These are phyloP conservation scores for Mnemiopsis leidyi DNA, from an alignment of 37 sponge, comb jelly and placozoan genomes.

Conservation along the genomic window DNA sequence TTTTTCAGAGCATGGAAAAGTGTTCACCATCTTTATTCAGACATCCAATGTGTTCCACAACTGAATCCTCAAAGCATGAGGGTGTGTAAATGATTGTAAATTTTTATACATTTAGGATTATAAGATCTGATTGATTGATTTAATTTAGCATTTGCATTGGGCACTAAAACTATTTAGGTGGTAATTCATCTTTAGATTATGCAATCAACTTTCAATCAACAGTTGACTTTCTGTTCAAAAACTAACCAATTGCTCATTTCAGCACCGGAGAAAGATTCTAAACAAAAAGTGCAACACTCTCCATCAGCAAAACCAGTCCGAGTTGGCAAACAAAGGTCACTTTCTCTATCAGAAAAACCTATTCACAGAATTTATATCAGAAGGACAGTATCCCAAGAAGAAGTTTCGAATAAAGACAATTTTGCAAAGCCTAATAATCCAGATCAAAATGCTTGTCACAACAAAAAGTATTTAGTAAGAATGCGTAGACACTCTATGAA, in stretches of 20 bases:
- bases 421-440: slow-evolving; percentile 11
- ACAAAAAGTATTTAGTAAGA: slow-evolving; percentile 1
- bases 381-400: slow-evolving; percentile 44
- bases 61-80: slow-evolving; percentile 41
- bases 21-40: slow-evolving; percentile 48
- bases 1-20: slow-evolving; percentile 31
- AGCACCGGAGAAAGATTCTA: background rate
- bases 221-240: too few species aligned
- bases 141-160: too few species aligned
- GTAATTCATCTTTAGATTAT: too few species aligned
- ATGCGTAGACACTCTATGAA: slow-evolving; percentile 56
- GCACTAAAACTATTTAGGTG: too few species aligned
- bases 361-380: background rate
- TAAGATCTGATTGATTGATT: too few species aligned
- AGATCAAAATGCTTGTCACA: background rate
- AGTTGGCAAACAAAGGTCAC: background rate
- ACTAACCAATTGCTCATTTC: too few species aligned
- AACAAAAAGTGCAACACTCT: background rate
- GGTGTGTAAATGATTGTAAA: background rate
- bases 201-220: too few species aligned
- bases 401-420: slow-evolving; percentile 6
- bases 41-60: background rate
- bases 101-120: too few species aligned
- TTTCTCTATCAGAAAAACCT: slow-evolving; percentile 53
- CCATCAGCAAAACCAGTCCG: background rate